Evolutionary conservation across 2,888 invertebrate species (phyloP).

Genomic region (Aspidiotus rigidus): DNA sequence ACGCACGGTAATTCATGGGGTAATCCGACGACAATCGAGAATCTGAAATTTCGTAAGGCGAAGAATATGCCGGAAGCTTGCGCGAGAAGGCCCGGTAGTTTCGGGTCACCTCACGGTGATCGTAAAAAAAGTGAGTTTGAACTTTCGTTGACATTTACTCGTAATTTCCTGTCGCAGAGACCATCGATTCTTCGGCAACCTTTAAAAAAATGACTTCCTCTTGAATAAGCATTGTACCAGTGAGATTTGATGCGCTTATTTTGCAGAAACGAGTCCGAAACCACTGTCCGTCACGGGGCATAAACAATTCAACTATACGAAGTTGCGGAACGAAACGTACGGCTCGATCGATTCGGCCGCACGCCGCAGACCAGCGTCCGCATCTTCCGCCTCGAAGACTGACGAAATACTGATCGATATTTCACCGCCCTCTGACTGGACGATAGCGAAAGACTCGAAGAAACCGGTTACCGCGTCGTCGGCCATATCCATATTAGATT

Average conservation of each 20-base stretch:
- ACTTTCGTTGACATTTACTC: not conserved
- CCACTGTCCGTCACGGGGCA: slow-evolving; percentile 5
- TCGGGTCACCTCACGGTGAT: slow-evolving; percentile 30
- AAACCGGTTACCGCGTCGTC: slow-evolving; percentile 11
- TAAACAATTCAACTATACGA: slow-evolving; percentile 65
- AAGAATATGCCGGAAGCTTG: slow-evolving; percentile 61
- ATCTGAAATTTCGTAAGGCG: slow-evolving; percentile 64
- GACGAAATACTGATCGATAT: slow-evolving; percentile 22
- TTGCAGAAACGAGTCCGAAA: slow-evolving; percentile 18
- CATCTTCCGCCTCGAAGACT: not conserved
- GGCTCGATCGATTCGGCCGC: not conserved
- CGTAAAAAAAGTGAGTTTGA: slow-evolving; percentile 38
- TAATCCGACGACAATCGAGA: slow-evolving; percentile 66
- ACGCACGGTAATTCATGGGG: slow-evolving; percentile 77
- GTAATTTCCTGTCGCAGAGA: too few species aligned
- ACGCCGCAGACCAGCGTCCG: not conserved
- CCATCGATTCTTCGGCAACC: too few species aligned
- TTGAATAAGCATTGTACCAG: too few species aligned
- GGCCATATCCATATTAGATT: slow-evolving; percentile 16
- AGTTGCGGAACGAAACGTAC: slow-evolving; percentile 63
- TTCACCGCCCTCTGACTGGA: slow-evolving; percentile 1
- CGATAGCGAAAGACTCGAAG: not conserved
- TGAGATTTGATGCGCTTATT: not conserved
- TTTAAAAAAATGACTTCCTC: too few species aligned
- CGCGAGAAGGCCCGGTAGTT: slow-evolving; percentile 43